Evolutionary conservation across 2,888 invertebrate species (phyloP).

Genomic region (Epistrophella euchroma): DNA sequence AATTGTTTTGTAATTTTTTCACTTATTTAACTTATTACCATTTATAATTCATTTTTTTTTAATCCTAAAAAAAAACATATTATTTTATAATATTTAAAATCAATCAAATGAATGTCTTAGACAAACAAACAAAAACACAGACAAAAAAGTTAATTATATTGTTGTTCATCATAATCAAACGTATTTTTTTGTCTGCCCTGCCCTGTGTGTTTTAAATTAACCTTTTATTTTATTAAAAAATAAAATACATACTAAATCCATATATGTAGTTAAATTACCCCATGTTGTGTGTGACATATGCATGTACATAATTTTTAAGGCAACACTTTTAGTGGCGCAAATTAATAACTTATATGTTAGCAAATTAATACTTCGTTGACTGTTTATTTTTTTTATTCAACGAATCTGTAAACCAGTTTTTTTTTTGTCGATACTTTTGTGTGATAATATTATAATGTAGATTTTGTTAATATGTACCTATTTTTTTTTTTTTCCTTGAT

Average conservation of each 20-base stretch:
- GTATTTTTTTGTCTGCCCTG: not conserved
- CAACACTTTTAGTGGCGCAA: constrained; percentile 35
- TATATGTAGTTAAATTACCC: not conserved
- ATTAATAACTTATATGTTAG: constrained; percentile 52
- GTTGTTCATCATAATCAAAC: constrained; percentile 5
- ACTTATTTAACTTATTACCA: not conserved
- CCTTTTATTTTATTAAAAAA: not conserved
- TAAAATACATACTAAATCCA: not conserved
- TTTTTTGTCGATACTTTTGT: not conserved
- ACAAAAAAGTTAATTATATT: constrained; percentile 12
- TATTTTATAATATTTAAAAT: not conserved
- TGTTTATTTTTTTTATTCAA: constrained; percentile 13
- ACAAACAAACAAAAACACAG: not conserved
- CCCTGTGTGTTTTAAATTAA: not conserved
- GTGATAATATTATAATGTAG: not conserved
- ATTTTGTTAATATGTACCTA: no score
- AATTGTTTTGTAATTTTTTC: not conserved
- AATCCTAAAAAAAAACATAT: not conserved
- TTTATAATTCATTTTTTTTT: not conserved
- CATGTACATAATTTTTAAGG: constrained; percentile 53
- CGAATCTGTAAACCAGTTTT: not conserved
- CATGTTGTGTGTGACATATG: constrained; percentile 26
- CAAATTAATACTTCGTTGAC: constrained; percentile 51
- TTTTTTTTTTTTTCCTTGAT: no score
- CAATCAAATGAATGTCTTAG: constrained; percentile 32